Base-by-base conservation (phyloP, 2,113 vertebrate genomes). In the Phaetusa simplex region DNA sequence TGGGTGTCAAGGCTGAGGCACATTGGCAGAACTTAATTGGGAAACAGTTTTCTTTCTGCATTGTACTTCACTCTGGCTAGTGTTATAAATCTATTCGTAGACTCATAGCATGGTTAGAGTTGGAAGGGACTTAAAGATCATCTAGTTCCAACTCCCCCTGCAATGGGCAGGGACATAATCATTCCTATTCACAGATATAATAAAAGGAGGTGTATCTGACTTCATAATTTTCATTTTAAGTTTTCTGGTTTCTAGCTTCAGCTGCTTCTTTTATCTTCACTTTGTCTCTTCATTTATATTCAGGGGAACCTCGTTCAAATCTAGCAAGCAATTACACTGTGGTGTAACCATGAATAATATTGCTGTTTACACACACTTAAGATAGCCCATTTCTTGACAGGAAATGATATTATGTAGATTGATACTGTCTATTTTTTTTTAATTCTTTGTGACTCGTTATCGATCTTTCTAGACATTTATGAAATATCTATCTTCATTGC, bases 321-420 rank as follows among this genome's bases (percentile, higher is more conserved):
- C 84, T 78, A 79, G 61, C 23, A 66, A 82, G 91, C 62, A 93
- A 87, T 91, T 93, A 72, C 58, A 40, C 67, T 72, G 73, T 85
- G 73, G 52, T 77, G n/a, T 94, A 96, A 80, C 84, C 70, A 72
- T 90, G 91, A 95, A 93, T 91, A 85, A 96, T 87, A 87, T 52
- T 95, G 43, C 73, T 96, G 84, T 87, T 96, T 95, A 87, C 70
- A 80, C 32, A 69, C 24, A 40, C 58, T 85, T 90, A 79, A 69
- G 78, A 61, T 49, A 14, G 2, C 23, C 93, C 50, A 52, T 81
- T 94, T 55, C 55, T 86, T 93, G 64, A 42, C 65, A 86, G 43
- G 12, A 22, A 71, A 64, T 11, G 3, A 43, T 91, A 61, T 72
- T 84, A 76, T 79, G 17, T 69, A 76, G 86, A 89, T 93, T 69